These are phyloP conservation scores for Ondatra zibethicus DNA, from an alignment of 2,113 vertebrate species.

Conservation along the genomic window DNA sequence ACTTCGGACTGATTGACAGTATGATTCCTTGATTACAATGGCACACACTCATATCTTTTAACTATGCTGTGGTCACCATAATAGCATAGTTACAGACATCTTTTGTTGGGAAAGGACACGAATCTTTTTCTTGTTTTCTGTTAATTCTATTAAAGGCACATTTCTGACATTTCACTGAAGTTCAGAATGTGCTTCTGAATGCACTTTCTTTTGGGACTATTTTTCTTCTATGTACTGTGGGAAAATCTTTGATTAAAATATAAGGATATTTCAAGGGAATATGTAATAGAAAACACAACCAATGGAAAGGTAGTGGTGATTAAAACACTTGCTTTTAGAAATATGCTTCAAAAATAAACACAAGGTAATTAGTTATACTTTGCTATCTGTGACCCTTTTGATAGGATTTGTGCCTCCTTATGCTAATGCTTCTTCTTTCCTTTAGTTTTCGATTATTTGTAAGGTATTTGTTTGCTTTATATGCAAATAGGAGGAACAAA, in stretches of 20 bases:
- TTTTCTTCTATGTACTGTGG: background rate
- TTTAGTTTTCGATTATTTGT: background rate
- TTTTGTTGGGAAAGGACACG: background rate
- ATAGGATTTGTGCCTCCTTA: background rate
- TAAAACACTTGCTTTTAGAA: background rate
- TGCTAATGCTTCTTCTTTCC: background rate
- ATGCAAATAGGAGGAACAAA: background rate
- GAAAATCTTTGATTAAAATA: background rate
- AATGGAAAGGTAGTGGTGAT: background rate
- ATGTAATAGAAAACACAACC: background rate
- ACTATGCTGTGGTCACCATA: background rate
- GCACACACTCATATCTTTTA: background rate
- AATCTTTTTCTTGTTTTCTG: background rate
- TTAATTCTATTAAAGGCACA: background rate
- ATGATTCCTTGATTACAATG: background rate
- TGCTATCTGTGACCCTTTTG: background rate
- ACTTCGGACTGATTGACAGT: background rate
- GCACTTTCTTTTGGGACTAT: background rate
- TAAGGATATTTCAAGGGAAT: background rate
- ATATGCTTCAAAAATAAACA: background rate
- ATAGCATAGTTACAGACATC: background rate
- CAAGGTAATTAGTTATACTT: background rate
- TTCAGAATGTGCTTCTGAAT: background rate
- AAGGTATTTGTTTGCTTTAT: background rate
- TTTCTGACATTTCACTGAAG: constrained; percentile 5